A percentile compares a stretch with the other conserved stretches of the same genome.
Evolutionary conservation across 2,888 invertebrate species (phyloP).

Genomic region (Epinotia brunnichana): DNA sequence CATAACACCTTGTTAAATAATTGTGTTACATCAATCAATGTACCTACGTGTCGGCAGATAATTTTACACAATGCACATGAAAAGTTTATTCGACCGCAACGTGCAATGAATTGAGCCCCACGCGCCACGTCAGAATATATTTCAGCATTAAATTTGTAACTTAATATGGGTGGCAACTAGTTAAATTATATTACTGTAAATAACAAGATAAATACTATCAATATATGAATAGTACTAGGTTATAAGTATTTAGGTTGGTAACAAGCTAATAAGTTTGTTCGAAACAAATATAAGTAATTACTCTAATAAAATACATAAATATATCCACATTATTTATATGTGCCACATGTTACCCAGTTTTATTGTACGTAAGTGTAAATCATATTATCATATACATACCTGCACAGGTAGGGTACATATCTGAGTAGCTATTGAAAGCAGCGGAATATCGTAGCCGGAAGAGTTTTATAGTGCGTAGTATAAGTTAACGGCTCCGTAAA

Average conservation of each 20-base stretch:
- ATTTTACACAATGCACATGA: not conserved
- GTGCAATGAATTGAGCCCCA: not conserved
- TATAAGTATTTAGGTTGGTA: not conserved
- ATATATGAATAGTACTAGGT: no score
- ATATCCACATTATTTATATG: slow-evolving; percentile 7
- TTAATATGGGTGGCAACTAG: not conserved
- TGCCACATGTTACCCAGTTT: slow-evolving; percentile 10
- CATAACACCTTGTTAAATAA: slow-evolving; percentile 29
- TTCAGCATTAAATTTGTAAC: not conserved
- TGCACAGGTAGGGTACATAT: slow-evolving; percentile 31
- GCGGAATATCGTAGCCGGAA: slow-evolving; percentile 62
- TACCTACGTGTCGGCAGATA: not conserved
- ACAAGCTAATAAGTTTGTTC: not conserved
- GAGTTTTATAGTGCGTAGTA: slow-evolving; percentile 72
- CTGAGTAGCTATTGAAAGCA: slow-evolving; percentile 52
- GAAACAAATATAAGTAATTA: not conserved
- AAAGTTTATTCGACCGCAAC: not conserved
- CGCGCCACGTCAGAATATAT: not conserved
- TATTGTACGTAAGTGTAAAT: slow-evolving; percentile 7
- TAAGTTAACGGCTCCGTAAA: slow-evolving; percentile 74
- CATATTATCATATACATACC: not conserved
- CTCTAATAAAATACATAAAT: not conserved
- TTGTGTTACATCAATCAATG: slow-evolving; percentile 19
- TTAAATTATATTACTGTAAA: not conserved
- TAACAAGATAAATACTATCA: no score